Evolutionary conservation across 2,113 vertebrate genomes (phyloP).

Genomic region (Embiotoca jacksoni): DNA sequence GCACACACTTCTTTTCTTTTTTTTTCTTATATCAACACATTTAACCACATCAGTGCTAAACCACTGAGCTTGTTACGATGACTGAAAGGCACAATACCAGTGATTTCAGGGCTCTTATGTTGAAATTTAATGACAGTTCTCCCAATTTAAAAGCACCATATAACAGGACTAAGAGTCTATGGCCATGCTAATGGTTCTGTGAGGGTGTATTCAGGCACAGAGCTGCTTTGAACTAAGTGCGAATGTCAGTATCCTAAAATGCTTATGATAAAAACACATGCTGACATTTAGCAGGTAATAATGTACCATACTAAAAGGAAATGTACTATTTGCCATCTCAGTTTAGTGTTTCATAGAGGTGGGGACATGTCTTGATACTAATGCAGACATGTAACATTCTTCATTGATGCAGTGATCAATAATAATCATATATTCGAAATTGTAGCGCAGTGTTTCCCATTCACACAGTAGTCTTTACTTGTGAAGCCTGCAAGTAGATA

Average conservation of each 20-base stretch:
- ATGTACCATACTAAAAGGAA: not conserved
- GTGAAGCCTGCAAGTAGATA: too few relatives aligned
- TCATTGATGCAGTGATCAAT: too few relatives aligned
- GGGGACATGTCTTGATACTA: too few relatives aligned
- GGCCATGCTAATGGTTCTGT: not conserved
- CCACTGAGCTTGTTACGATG: not conserved
- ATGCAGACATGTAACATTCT: too few relatives aligned
- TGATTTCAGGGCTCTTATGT: not conserved
- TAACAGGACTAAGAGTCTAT: too few relatives aligned
- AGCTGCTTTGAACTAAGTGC: too few relatives aligned
- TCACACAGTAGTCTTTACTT: too few relatives aligned
- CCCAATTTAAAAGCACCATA: not conserved
- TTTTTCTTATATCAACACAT: not conserved
- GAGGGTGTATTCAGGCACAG: not conserved
- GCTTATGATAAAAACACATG: not conserved
- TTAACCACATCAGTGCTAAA: not conserved
- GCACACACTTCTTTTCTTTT: not conserved
- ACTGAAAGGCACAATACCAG: slow-evolving; percentile 7
- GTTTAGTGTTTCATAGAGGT: too few relatives aligned
- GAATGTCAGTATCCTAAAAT: too few relatives aligned
- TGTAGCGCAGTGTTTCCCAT: too few relatives aligned
- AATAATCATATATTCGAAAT: too few relatives aligned
- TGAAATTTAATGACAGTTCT: not conserved
- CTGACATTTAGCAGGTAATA: not conserved
- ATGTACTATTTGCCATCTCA: too few relatives aligned